These are phyloP conservation scores for Urophycis tenuis DNA, from an alignment of 2,797 vertebrate genomes.

Conservation along the genomic window DNA sequence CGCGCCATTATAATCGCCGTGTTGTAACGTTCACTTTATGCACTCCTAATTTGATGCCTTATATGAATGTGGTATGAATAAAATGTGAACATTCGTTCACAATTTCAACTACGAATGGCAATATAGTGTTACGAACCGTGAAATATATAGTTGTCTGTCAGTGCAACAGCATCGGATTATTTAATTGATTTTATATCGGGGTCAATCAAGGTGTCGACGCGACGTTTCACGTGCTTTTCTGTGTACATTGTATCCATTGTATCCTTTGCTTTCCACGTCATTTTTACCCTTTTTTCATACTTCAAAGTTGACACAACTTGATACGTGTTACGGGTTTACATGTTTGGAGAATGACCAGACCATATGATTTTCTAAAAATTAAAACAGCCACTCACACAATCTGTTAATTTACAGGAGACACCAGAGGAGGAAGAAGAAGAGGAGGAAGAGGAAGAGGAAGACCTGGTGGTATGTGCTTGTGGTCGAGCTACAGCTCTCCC, in stretches of 20 bases:
- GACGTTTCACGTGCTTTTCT: neutral
- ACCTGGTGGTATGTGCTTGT: conserved; percentile 60
- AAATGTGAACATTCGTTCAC: neutral
- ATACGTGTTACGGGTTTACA: neutral
- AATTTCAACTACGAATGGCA: neutral
- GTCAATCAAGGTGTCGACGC: neutral
- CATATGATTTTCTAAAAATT: neutral
- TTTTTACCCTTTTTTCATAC: neutral
- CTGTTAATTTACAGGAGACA: conserved; percentile 15
- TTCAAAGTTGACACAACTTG: neutral
- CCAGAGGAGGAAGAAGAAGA: conserved; percentile 57
- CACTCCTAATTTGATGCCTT: neutral
- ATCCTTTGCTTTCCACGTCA: too few relatives aligned
- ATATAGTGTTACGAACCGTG: neutral
- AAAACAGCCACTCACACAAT: neutral
- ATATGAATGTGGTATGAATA: too few relatives aligned
- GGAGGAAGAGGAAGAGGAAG: conserved; percentile 59
- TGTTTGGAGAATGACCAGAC: neutral
- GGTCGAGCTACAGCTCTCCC: neutral
- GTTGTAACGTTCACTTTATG: too few relatives aligned
- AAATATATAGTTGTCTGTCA: neutral
- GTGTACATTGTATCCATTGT: neutral
- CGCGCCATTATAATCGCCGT: neutral
- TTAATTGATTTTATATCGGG: neutral
- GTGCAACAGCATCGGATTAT: neutral